Evolutionary conservation across 2,113 vertebrate genomes (phyloP).

Genomic region (Castor canadensis): DNA sequence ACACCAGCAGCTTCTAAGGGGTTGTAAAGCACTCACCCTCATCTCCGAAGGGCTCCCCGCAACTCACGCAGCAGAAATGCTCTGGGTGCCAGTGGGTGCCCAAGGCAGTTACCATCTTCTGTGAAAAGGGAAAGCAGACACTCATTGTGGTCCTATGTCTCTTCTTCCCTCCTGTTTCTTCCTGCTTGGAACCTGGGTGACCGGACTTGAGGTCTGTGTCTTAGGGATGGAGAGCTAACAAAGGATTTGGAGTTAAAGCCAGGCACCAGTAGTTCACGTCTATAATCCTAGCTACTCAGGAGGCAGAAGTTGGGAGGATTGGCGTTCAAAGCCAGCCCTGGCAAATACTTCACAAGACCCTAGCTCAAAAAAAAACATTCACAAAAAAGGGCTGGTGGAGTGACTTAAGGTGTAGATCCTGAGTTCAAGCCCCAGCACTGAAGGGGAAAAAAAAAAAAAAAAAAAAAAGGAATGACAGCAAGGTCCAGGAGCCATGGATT

Average conservation of each 20-base stretch:
- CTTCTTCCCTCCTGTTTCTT: not conserved
- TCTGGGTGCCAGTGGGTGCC: constrained; percentile 96
- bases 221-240: not conserved
- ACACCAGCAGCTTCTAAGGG: not conserved
- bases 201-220: not conserved
- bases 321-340: too few species aligned
- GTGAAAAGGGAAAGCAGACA: not conserved
- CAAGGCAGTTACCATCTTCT: constrained; percentile 96
- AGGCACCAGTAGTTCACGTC: not conserved
- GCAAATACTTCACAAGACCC: too few species aligned
- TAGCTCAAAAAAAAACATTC: too few species aligned
- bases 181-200: not conserved
- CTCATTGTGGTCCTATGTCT: not conserved
- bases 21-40: constrained; percentile 85
- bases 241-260: not conserved
- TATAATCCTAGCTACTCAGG: too few species aligned
- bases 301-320: too few species aligned
- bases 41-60: constrained; percentile 91
- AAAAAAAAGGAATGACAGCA: too few species aligned
- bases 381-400: too few species aligned
- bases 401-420: too few species aligned
- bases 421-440: too few species aligned
- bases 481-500: not conserved
- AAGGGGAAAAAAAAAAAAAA: too few species aligned
- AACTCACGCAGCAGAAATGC: constrained; percentile 95